Conservation (phyloP, 2,888 invertebrate species). For the Acrobasis consociella region DNA sequence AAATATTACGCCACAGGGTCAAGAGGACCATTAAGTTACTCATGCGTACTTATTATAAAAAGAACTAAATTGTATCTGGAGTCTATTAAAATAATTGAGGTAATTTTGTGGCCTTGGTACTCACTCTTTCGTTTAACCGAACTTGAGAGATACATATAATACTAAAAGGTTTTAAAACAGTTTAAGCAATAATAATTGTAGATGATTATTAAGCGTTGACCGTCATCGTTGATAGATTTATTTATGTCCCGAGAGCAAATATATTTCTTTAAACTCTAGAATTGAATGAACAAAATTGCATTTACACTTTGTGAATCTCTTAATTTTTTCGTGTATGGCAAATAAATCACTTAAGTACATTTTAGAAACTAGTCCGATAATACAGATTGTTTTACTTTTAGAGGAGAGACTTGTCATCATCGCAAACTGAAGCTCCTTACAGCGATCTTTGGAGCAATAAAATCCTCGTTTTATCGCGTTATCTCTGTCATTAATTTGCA, state of each 20-base stretch:
- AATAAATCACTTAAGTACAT: too few relatives aligned
- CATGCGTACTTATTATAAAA: conserved; percentile 29
- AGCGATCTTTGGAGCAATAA: background rate
- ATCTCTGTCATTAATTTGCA: conserved; percentile 14
- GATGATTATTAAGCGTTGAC: background rate
- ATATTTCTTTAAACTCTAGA: too few relatives aligned
- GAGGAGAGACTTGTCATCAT: too few relatives aligned
- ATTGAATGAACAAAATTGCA: too few relatives aligned
- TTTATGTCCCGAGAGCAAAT: too few relatives aligned
- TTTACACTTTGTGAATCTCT: too few relatives aligned
- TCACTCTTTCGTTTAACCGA: background rate
- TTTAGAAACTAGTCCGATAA: too few relatives aligned
- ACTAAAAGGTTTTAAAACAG: too few relatives aligned
- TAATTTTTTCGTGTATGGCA: too few relatives aligned
- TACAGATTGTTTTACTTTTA: too few relatives aligned
- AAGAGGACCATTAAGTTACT: conserved; percentile 30
- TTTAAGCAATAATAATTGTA: too few relatives aligned
- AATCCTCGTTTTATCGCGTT: conserved; percentile 6
- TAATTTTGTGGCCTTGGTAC: conserved; percentile 36
- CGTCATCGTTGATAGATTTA: background rate
- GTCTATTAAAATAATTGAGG: conserved; percentile 43
- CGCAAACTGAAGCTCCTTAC: background rate
- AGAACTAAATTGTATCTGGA: conserved; percentile 33
- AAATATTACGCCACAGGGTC: conserved; percentile 26
- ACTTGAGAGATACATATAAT: too few relatives aligned